Evolutionary conservation across 2,797 vertebrate species (phyloP).

Genomic region (Poecilia gillii): DNA sequence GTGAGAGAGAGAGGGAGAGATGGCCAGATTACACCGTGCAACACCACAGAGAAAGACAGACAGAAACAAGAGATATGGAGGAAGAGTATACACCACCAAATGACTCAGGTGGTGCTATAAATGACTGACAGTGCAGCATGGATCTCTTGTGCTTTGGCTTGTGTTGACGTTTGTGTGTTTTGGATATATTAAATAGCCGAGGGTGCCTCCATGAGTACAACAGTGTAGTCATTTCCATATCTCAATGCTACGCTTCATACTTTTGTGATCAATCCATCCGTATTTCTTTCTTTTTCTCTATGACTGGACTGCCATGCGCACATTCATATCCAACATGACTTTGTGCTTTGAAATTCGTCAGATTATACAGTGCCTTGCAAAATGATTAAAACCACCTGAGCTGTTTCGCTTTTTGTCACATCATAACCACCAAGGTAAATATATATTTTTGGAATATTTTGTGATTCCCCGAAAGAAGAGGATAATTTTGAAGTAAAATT

Average conservation of each 20-base stretch:
- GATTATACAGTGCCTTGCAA: neutral
- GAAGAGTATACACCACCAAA: slow-evolving; percentile 27
- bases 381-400: neutral
- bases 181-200: slow-evolving; percentile 46
- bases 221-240: slow-evolving; percentile 67
- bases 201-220: slow-evolving; percentile 29
- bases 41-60: slow-evolving; percentile 29
- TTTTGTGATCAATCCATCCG: slow-evolving; percentile 45
- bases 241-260: slow-evolving; percentile 47
- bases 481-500: neutral
- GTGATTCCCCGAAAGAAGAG: neutral
- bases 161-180: slow-evolving; percentile 30
- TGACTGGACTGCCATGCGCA: slow-evolving; percentile 49
- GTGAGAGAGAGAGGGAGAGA: slow-evolving; percentile 10
- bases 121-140: slow-evolving; percentile 47
- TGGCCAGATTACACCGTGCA: slow-evolving; percentile 40
- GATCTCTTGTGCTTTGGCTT: slow-evolving; percentile 29
- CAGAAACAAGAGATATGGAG: slow-evolving; percentile 30
- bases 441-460: neutral
- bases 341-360: slow-evolving; percentile 1
- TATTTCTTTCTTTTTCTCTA: slow-evolving; percentile 55
- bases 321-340: slow-evolving; percentile 15
- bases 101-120: slow-evolving; percentile 29
- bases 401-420: neutral
- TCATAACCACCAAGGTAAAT: neutral